Evolutionary conservation across 1,140 invertebrate species (phyloP).

Genomic region (Phenacoccus solenopsis): DNA sequence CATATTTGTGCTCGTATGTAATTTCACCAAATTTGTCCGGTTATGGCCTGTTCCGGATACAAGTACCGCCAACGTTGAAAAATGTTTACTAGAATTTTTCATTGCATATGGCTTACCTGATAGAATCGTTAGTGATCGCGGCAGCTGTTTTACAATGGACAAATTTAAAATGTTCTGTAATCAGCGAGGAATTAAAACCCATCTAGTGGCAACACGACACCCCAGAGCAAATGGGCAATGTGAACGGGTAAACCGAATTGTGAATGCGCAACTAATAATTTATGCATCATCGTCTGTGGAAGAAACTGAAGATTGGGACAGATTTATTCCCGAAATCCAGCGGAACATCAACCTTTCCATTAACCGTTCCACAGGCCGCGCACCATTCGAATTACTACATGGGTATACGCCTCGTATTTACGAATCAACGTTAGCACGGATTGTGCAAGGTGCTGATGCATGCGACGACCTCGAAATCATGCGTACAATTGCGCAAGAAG

Average conservation of each 20-base stretch:
- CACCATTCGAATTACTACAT: slow-evolving; percentile 7
- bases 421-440: background rate
- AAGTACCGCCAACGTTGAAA: background rate
- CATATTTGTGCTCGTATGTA: background rate
- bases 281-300: background rate
- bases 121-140: background rate
- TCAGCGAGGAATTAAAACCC: background rate
- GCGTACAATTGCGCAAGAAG: background rate
- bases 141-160: background rate
- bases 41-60: background rate
- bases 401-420: background rate
- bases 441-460: no score
- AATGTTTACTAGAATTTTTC: background rate
- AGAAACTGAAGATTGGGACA: background rate
- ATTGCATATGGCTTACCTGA: background rate
- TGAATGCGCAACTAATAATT: background rate
- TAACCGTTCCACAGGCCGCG: background rate
- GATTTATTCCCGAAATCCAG: background rate
- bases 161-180: background rate
- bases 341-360: background rate
- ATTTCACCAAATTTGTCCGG: background rate
- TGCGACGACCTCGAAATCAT: background rate
- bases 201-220: background rate
- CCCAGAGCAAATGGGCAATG: slow-evolving; percentile 9
- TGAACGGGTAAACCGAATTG: background rate